Evolutionary conservation across 1,140 invertebrate genomes (phyloP).

Genomic region (Scaptomyza hsui): DNA sequence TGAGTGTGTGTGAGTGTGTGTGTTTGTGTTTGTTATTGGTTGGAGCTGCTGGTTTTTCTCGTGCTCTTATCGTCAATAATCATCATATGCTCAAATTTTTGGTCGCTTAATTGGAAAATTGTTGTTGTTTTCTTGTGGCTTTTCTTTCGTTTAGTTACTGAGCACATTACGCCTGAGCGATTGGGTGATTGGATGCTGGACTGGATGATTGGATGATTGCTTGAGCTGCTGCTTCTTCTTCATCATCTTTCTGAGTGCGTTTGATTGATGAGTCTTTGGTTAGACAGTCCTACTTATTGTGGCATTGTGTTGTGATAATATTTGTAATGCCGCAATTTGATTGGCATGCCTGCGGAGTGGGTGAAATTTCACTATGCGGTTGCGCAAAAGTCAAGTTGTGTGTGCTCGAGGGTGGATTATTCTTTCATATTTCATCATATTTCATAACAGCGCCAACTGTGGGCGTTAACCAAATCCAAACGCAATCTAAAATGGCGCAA

Average conservation of each 20-base stretch:
- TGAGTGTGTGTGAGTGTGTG: neutral
- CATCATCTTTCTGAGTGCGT: slow-evolving; percentile 28
- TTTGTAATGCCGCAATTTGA: slow-evolving; percentile 57
- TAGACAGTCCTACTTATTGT: slow-evolving; percentile 27
- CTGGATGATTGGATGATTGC: slow-evolving; percentile 52
- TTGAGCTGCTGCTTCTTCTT: slow-evolving; percentile 24
- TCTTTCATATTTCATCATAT: slow-evolving; percentile 76
- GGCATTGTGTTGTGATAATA: slow-evolving; percentile 70
- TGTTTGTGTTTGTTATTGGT: neutral
- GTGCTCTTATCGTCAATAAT: slow-evolving; percentile 78
- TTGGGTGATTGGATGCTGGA: slow-evolving; percentile 43
- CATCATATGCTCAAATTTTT: slow-evolving; percentile 83
- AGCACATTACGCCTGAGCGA: slow-evolving; percentile 68
- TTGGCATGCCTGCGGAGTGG: slow-evolving; percentile 41
- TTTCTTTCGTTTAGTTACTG: neutral
- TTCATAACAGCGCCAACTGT: slow-evolving; percentile 60
- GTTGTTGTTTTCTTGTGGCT: slow-evolving; percentile 57
- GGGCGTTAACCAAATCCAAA: slow-evolving; percentile 41
- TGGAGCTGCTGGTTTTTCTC: slow-evolving; percentile 34
- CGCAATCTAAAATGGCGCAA: slow-evolving; percentile 57
- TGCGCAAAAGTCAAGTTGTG: slow-evolving; percentile 44
- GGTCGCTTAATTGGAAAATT: slow-evolving; percentile 83
- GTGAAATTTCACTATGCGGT: slow-evolving; percentile 31
- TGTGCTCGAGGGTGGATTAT: slow-evolving; percentile 58
- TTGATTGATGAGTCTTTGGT: slow-evolving; percentile 64